Evolutionary conservation across 1,140 invertebrate species (phyloP).

Genomic region (Maniola jurtina): DNA sequence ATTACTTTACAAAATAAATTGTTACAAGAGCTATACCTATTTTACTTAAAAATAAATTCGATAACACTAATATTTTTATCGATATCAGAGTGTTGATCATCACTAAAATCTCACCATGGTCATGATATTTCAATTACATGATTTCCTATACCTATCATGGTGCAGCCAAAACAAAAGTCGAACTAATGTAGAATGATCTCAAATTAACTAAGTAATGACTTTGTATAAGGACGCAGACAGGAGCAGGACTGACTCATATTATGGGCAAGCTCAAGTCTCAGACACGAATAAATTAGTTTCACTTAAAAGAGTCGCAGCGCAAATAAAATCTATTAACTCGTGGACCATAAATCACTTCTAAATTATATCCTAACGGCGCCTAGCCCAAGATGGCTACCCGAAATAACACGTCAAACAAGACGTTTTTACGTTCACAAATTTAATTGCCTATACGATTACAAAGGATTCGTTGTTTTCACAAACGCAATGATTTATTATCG

Average conservation of each 20-base stretch:
- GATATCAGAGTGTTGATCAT: too few relatives aligned
- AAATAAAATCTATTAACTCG: constrained; percentile 57
- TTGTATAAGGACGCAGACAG: constrained; percentile 1
- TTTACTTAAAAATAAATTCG: too few relatives aligned
- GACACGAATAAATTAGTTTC: constrained; percentile 41
- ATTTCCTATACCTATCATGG: too few relatives aligned
- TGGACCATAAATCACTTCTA: constrained; percentile 59
- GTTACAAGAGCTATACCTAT: too few relatives aligned
- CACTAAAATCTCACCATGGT: too few relatives aligned
- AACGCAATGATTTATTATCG: constrained; percentile 56
- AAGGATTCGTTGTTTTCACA: constrained; percentile 68
- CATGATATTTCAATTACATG: too few relatives aligned
- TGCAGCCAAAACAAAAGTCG: too few relatives aligned
- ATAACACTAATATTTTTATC: too few relatives aligned
- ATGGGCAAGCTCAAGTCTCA: constrained; percentile 22
- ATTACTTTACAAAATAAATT: too few relatives aligned
- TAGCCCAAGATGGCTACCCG: constrained; percentile 43
- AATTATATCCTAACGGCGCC: constrained; percentile 54
- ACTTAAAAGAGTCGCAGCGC: constrained; percentile 44
- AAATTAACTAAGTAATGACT: not conserved
- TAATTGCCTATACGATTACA: constrained; percentile 73
- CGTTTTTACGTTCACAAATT: constrained; percentile 61
- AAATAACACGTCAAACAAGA: constrained; percentile 42
- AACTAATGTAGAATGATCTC: not conserved
- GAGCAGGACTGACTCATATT: constrained; percentile 25